phyloP scores from a whole-genome alignment of 2,797 vertebrate genomes.

The Cuculus canorus region DNA sequence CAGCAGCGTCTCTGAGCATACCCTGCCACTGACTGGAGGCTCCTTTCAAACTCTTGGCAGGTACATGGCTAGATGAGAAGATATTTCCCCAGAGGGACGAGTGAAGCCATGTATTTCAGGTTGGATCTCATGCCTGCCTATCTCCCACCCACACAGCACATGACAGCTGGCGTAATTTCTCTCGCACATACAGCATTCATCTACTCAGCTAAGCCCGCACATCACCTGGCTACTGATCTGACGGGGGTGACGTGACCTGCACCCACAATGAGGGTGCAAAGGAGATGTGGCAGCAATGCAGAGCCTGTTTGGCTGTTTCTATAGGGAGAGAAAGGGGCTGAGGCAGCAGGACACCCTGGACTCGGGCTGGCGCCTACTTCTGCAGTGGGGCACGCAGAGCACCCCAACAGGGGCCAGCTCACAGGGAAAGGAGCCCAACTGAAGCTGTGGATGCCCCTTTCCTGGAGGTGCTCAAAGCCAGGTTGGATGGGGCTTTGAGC shows the following conservation, averaged over 20 bases:
- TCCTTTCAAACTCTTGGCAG: neutral
- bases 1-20: neutral
- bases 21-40: neutral
- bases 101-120: neutral
- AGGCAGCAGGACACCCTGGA: neutral
- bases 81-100: neutral
- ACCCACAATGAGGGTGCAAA: neutral
- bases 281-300: neutral
- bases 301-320: neutral
- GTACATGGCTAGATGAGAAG: neutral
- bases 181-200: neutral
- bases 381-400: neutral
- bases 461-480: no score
- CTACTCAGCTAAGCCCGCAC: neutral
- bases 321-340: neutral
- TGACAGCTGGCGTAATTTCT: neutral
- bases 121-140: neutral
- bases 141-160: neutral
- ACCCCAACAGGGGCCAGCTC: neutral
- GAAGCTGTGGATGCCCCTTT: no score
- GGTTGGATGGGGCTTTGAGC: no score
- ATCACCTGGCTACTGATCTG: neutral
- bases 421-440: neutral
- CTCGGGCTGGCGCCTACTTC: neutral
- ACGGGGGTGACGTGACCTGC: neutral